Percentiles rank a stretch among this genome's conserved stretches.
Conservation (phyloP, 2,113 vertebrate genomes). For the Clarias macrocephalus region DNA sequence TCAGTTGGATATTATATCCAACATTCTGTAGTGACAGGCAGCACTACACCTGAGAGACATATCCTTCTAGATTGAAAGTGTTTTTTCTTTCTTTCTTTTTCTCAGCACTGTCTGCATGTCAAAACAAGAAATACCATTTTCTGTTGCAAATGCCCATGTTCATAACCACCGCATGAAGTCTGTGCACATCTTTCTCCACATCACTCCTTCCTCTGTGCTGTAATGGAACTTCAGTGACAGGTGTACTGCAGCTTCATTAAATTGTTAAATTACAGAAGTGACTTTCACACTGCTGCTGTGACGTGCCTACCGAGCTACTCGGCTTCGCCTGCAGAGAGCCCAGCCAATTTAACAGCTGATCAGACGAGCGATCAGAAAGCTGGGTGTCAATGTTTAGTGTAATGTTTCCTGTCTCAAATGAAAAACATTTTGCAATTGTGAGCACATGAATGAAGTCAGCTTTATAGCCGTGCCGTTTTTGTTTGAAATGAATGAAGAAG, state of each 20-base stretch:
- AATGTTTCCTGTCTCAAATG: not conserved
- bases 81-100: not conserved
- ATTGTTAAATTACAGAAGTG: constrained; percentile 23
- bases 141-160: not conserved
- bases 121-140: constrained; percentile 13
- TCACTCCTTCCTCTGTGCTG: not conserved
- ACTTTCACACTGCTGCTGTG: not conserved
- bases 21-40: not conserved
- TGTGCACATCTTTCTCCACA: not conserved
- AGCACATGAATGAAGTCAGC: not conserved
- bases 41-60: not conserved
- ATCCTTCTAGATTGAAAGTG: constrained; percentile 12
- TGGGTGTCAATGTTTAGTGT: not conserved
- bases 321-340: not conserved
- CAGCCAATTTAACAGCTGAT: constrained; percentile 20
- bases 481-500: not conserved
- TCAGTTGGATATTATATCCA: not conserved
- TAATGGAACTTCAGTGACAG: constrained; percentile 18
- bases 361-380: constrained; percentile 27
- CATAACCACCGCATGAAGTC: not conserved
- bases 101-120: constrained; percentile 2
- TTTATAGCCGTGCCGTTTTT: not conserved
- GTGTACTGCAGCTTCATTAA: constrained; percentile 16
- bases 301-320: not conserved
- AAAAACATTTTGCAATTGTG: not conserved